Base-by-base conservation (phyloP, 2,888 invertebrate species). In the Pristionchus arcanus region DNA sequence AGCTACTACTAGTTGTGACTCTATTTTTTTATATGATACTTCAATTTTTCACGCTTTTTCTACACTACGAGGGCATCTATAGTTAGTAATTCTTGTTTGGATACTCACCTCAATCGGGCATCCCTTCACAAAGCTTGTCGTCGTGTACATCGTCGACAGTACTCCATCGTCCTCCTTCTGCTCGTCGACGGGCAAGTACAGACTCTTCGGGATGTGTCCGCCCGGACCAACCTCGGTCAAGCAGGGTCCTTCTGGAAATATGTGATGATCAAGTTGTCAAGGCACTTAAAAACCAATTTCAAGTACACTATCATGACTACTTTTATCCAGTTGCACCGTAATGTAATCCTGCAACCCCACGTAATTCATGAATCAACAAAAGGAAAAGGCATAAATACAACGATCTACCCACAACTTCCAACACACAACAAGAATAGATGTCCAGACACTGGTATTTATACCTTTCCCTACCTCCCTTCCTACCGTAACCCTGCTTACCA, bases 121-220 rank as follows among this genome's bases (percentile, higher is more conserved):
- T 59, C 96, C 96, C 91, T 95, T 95, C 89, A 95, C 95, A 37
- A 96, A 95, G 90, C 95, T 94, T 5, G 95, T 95, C 7, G 95
- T 96, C 34, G 95, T 95, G 93, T 96, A 96, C 31, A 95, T 96
- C 0, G 96, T 95, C n/a, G 95, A 95, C 85, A 95, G 91, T 15
- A 94, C 93, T 49, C 92, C 94, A 84, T 96, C 93, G 42, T 90
- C 95, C 89, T 96, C 96, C 85, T 95, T 95, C 81, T 94, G 93
- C 77, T 95, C 95, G 86, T 96, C 96, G 0, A 97, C 97, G 91
- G 97, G 97, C 95, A 97, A 97, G 95, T 98, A 98, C 92, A 97
- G 95, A 90, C 97, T 97, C 96, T 98, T 98, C 42, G 98, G 98
- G 86, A 98, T 97, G 92, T 98, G 96, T 9, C 97, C 97, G 16